Conservation (phyloP, 2,797 vertebrate genomes). For the Tauraco hartlaubi region DNA sequence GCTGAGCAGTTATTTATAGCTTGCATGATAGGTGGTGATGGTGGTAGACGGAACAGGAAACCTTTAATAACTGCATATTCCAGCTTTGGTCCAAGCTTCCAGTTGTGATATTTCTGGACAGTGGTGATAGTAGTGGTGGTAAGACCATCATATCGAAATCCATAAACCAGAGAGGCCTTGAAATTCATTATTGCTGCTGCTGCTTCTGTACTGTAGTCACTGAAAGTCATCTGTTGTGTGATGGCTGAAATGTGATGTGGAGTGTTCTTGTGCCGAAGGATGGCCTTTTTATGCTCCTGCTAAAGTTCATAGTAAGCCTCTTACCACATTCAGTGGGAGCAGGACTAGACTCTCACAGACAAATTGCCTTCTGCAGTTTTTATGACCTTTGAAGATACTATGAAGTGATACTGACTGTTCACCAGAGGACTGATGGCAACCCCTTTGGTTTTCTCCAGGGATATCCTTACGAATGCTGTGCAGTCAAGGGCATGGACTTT, state of each 20-base stretch:
- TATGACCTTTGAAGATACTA: constrained; percentile 36
- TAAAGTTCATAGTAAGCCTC: constrained; percentile 14
- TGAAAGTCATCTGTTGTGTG: constrained; percentile 10
- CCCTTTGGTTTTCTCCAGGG: background rate
- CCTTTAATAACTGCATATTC: constrained; percentile 13
- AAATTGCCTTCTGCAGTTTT: constrained; percentile 14
- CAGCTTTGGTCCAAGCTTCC: constrained; percentile 1
- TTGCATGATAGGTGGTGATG: background rate
- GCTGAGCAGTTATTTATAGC: constrained; percentile 52
- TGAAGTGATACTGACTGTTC: background rate
- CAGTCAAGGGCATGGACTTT: background rate
- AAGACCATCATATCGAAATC: background rate
- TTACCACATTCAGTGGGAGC: background rate
- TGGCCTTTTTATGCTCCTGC: background rate
- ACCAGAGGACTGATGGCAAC: background rate
- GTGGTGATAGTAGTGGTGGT: background rate
- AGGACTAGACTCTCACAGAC: background rate
- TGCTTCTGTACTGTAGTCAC: constrained; percentile 13
- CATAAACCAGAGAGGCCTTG: constrained; percentile 19
- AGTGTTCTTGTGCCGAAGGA: background rate
- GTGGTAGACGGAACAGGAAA: background rate
- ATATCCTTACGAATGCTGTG: background rate
- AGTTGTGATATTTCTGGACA: background rate
- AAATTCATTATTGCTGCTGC: constrained; percentile 21
- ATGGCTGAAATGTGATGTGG: constrained; percentile 7